phyloP scores from a whole-genome alignment of 2,113 vertebrate species.

The Solenodon paradoxus region DNA sequence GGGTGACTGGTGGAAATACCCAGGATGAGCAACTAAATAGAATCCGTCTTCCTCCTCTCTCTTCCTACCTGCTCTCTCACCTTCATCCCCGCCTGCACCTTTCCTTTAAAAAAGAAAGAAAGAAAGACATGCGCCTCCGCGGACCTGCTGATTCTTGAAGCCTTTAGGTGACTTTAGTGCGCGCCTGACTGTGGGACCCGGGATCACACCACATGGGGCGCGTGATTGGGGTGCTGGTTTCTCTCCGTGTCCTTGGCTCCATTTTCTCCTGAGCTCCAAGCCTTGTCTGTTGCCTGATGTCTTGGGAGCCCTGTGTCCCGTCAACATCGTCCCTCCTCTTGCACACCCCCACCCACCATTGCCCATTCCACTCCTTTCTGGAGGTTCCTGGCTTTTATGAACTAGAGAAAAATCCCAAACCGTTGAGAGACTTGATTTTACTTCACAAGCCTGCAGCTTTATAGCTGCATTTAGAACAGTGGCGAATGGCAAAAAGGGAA shows the following conservation, averaged over 20 bases:
- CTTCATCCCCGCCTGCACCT: too few relatives aligned
- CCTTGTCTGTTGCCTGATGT: background rate
- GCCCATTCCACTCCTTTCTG: background rate
- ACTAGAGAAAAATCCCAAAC: background rate
- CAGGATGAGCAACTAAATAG: too few relatives aligned
- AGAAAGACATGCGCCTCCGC: too few relatives aligned
- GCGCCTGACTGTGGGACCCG: background rate
- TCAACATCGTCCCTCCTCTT: accelerated
- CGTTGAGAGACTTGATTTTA: background rate
- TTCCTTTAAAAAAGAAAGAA: too few relatives aligned
- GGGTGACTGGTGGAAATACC: too few relatives aligned
- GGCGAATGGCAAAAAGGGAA: background rate
- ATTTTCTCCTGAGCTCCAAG: background rate
- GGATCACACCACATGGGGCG: accelerated
- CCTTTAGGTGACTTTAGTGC: background rate
- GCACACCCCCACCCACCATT: background rate
- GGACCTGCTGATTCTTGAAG: background rate
- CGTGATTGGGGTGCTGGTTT: background rate
- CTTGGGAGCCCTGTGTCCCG: background rate
- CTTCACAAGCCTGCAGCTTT: background rate
- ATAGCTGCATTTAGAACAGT: background rate
- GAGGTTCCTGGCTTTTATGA: background rate
- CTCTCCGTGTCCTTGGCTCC: background rate
- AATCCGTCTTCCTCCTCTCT: too few relatives aligned
- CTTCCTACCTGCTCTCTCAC: too few relatives aligned